Conservation (phyloP, 2,888 invertebrate genomes). For the Heliconius ethilla region DNA sequence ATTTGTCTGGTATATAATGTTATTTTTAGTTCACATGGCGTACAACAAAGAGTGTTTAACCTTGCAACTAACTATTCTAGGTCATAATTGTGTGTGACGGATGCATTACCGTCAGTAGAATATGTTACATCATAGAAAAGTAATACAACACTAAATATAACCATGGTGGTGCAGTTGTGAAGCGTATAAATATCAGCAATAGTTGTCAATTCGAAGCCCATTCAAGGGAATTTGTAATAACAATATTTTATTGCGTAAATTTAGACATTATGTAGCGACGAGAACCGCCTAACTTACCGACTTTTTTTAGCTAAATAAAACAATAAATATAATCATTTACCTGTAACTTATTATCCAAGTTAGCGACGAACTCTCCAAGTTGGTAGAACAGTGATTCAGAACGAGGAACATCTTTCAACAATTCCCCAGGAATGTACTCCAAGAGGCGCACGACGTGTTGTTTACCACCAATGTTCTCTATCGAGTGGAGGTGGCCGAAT, state of each 20-base stretch:
- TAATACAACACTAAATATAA: not conserved
- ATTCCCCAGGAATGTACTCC: slow-evolving; percentile 87
- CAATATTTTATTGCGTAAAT: too few species aligned
- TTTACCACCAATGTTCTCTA: slow-evolving; percentile 74
- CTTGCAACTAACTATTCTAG: slow-evolving; percentile 33
- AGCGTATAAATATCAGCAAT: too few species aligned
- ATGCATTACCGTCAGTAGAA: slow-evolving; percentile 17
- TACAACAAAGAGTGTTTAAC: slow-evolving; percentile 13
- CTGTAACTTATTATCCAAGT: slow-evolving; percentile 85
- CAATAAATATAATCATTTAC: slow-evolving; percentile 62
- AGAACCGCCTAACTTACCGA: too few species aligned
- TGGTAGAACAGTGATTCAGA: slow-evolving; percentile 85
- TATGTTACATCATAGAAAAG: slow-evolving; percentile 22
- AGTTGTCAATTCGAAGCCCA: not conserved
- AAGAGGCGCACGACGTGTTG: slow-evolving; percentile 88
- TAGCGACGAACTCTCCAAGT: slow-evolving; percentile 87
- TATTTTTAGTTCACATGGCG: not conserved
- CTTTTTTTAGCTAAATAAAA: too few species aligned
- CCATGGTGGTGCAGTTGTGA: too few species aligned
- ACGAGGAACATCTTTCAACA: slow-evolving; percentile 83
- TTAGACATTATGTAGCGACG: too few species aligned
- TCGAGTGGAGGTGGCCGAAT: slow-evolving; percentile 83
- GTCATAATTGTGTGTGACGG: slow-evolving; percentile 29
- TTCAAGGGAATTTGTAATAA: not conserved
- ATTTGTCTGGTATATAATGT: not conserved